Evolutionary conservation across 2,797 vertebrate species (phyloP), one percentile per base, ranked within the genome.

Genomic region (Melanotaenia boesemani): DNA sequence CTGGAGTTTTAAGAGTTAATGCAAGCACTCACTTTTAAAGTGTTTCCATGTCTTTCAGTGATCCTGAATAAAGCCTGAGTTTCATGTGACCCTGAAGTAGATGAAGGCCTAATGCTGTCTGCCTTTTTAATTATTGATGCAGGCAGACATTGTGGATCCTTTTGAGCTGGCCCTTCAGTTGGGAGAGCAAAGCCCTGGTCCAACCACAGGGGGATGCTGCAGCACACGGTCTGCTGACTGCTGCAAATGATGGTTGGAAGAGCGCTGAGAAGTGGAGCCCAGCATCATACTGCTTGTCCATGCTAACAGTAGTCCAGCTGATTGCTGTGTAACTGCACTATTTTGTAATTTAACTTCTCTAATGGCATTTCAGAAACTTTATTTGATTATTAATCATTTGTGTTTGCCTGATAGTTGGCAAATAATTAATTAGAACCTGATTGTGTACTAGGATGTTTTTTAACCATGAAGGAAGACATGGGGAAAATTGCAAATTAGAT

Each of bases 141-240:
- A 96, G 95, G 83, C 74, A 5, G 64, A 63, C 24, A 66, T 68
- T 39, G 74, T 77, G 80, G 91, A 95, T 88, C 95, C 95, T 37
- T 95, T 95, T 26, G 85, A 94, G 77, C 74, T 96, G 82, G 83
- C 69, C 18, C 75, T 83, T 79, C 82, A 83, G 73, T 59, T 83
- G 77, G 76, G 78, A 68, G 81, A 76, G 66, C 76, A 55, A 57
- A 54, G 60, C 73, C 72, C 80, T 11, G 63, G 74, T 77, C 58
- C 88, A 22, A 68, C 91, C 93, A 92, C 90, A 65, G 89, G 91
- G 86, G 90, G 90, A 34, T 94, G 95, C 94, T 95, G 94, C 86
- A 91, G 92, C 70, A 82, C 90, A 55, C 71, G 81, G 79, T 83
- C 89, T 68, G 60, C 85, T 48, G 4, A 76, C 52, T 95, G 92